Conservation (phyloP, 2,888 invertebrate genomes). For the Tetanocera ferruginea region DNA sequence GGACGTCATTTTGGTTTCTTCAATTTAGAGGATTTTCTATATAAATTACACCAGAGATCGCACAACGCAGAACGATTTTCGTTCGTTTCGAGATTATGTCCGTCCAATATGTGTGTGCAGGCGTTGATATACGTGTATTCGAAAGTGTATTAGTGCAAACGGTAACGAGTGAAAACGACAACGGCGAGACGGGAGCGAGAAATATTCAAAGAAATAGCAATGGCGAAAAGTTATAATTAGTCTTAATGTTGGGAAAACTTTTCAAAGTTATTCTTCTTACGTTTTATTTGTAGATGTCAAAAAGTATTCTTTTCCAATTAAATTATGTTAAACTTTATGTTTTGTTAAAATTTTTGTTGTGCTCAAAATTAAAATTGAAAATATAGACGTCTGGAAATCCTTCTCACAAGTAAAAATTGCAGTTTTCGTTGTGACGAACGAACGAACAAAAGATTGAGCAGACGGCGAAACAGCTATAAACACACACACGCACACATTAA, state of each 20-base stretch:
- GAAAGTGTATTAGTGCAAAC: not conserved
- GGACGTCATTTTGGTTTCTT: conserved; percentile 51
- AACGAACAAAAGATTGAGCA: conserved; percentile 21
- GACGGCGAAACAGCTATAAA: not conserved
- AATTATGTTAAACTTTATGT: conserved; percentile 5
- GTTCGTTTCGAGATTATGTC: conserved; percentile 17
- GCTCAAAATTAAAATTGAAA: conserved; percentile 36
- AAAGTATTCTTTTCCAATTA: not conserved
- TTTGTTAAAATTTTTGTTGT: conserved; percentile 38
- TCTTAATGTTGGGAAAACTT: not conserved
- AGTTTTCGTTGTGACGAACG: conserved; percentile 54
- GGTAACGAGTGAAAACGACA: conserved; percentile 26
- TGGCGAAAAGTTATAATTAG: conserved; percentile 36
- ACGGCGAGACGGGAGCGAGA: not conserved
- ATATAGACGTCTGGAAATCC: conserved; percentile 40
- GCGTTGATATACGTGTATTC: not conserved
- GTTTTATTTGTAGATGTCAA: conserved; percentile 19
- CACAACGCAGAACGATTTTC: conserved; percentile 30
- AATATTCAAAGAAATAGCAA: conserved; percentile 17
- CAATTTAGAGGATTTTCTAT: conserved; percentile 20
- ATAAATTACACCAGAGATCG: conserved; percentile 14
- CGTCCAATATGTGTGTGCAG: conserved; percentile 13
- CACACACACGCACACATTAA: not conserved
- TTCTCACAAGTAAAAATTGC: conserved; percentile 54
- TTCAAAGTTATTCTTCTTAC: conserved; percentile 15